These are phyloP conservation scores for Orthosia gracilis DNA, from an alignment of 2,888 invertebrate genomes.

Conservation along the genomic window DNA sequence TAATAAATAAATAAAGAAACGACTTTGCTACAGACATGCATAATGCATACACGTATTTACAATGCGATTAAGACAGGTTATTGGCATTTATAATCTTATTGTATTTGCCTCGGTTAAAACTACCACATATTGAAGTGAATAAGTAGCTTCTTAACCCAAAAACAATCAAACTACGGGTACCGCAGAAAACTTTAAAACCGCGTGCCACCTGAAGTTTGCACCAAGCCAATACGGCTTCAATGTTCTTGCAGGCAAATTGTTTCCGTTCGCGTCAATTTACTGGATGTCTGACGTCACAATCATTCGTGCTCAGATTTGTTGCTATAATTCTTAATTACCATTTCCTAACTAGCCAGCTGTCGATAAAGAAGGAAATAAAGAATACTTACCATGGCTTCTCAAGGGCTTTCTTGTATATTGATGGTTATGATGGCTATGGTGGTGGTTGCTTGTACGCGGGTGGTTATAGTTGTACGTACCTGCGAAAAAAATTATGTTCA, in stretches of 20 bases:
- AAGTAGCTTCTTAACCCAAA: neutral
- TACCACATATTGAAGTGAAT: neutral
- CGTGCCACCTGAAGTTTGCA: conserved; percentile 60
- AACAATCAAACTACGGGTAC: neutral
- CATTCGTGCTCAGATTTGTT: conserved; percentile 67
- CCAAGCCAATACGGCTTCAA: conserved; percentile 70
- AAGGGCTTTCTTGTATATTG: conserved; percentile 19
- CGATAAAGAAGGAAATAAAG: conserved; percentile 3
- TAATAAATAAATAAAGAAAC: too few relatives aligned
- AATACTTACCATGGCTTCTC: conserved; percentile 34
- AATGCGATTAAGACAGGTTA: neutral
- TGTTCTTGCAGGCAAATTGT: conserved; percentile 86
- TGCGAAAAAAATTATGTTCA: conserved; percentile 39
- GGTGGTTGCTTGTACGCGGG: neutral
- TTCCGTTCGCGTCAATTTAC: conserved; percentile 85
- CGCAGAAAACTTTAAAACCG: conserved; percentile 22
- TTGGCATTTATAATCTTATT: neutral
- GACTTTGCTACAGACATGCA: neutral
- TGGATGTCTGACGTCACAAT: conserved; percentile 74
- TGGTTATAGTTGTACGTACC: conserved; percentile 53
- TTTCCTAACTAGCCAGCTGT: neutral
- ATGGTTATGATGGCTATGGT: neutral
- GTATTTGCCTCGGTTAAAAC: neutral
- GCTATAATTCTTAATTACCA: conserved; percentile 49
- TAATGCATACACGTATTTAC: neutral